Evolutionary conservation across 2,888 invertebrate genomes (phyloP).

Genomic region (Eudasyphora cyanicolor): DNA sequence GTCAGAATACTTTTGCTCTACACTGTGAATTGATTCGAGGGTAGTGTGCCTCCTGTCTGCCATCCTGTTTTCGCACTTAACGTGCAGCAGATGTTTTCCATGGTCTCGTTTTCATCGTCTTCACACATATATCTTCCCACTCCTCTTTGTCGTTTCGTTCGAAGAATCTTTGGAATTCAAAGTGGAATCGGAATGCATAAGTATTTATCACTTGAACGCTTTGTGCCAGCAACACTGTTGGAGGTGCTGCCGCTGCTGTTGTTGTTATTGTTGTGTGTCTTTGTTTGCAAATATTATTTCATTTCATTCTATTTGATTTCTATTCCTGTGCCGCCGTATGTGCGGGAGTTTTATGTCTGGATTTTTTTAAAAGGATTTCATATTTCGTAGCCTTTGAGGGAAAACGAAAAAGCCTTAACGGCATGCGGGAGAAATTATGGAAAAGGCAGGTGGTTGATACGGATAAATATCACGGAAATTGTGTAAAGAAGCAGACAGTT

Average conservation of each 20-base stretch:
- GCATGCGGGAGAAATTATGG: not conserved
- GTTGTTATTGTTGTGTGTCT: not conserved
- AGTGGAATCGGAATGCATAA: not conserved
- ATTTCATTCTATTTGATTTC: constrained; percentile 17
- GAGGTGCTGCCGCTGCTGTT: no score
- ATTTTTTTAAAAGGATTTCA: not conserved
- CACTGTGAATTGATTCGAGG: no score
- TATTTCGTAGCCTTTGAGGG: no score
- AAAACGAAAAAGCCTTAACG: not conserved
- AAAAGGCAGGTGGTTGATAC: not conserved
- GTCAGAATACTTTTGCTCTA: no score
- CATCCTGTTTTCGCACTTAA: constrained; percentile 6
- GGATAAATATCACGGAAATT: not conserved
- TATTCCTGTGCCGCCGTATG: not conserved
- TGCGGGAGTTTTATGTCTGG: not conserved
- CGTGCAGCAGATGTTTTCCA: constrained; percentile 51
- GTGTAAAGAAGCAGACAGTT: no score
- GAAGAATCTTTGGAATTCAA: not conserved
- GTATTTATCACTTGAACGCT: constrained; percentile 11
- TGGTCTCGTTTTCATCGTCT: constrained; percentile 26
- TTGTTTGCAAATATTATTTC: constrained; percentile 18
- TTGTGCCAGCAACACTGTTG: no score
- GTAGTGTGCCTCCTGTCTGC: not conserved
- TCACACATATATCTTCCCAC: not conserved
- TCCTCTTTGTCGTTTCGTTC: not conserved